These are phyloP conservation scores for Glaucidium brasilianum DNA, from an alignment of 2,113 vertebrate species.

Conservation along the genomic window DNA sequence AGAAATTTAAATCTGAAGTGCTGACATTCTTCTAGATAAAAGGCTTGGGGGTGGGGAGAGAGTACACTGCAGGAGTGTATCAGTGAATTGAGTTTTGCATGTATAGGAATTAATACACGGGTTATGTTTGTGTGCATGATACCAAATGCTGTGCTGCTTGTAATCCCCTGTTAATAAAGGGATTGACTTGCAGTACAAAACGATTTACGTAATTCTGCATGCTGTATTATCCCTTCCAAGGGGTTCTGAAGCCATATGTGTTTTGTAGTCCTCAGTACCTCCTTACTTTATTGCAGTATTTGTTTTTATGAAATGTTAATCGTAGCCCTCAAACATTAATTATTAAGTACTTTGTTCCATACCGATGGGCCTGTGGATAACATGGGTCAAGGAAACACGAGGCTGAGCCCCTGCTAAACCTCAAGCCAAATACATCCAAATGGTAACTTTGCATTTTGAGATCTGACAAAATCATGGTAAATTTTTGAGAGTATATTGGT, in stretches of 20 bases:
- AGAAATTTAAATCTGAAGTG: neutral
- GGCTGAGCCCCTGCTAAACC: neutral
- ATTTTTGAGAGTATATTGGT: neutral
- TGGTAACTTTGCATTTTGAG: neutral
- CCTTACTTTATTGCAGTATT: neutral
- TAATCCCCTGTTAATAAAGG: slow-evolving; percentile 34
- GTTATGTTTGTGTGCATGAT: neutral
- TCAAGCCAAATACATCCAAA: neutral
- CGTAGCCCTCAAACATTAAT: neutral
- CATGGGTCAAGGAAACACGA: neutral
- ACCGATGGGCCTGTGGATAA: neutral
- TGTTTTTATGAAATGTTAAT: neutral
- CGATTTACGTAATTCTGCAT: neutral
- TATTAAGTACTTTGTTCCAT: neutral
- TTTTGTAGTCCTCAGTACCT: neutral
- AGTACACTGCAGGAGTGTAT: neutral
- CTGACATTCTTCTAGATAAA: neutral
- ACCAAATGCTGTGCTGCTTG: neutral
- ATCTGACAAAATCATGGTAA: neutral
- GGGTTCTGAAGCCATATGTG: neutral
- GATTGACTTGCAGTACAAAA: neutral
- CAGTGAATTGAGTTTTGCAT: neutral
- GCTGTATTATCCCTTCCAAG: neutral
- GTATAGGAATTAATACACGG: neutral
- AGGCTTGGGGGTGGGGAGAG: neutral